Evolutionary conservation across 92 coral and sea anemone genomes (phyloP).

Genomic region (Actinostola sp.): DNA sequence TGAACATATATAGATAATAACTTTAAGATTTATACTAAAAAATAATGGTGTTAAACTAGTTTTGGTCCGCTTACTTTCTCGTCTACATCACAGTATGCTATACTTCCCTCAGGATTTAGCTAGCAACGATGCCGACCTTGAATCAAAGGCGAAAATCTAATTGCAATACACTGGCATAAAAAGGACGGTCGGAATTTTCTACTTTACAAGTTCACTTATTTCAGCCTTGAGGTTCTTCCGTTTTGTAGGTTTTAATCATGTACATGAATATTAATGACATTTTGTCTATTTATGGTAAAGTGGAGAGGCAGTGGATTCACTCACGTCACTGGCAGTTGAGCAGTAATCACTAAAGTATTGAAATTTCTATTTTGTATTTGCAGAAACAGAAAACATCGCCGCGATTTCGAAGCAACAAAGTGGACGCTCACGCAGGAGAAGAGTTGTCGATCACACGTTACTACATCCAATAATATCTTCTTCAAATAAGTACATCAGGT

Average conservation of each 20-base stretch:
- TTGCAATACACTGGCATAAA: neutral
- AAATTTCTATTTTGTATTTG: constrained; percentile 11
- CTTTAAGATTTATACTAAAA: too few species aligned
- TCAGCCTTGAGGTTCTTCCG: constrained; percentile 5
- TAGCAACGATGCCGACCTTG: too few species aligned
- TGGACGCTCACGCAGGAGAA: neutral
- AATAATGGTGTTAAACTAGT: too few species aligned
- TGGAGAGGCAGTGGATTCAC: constrained; percentile 2
- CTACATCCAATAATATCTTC: neutral
- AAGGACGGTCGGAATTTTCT: neutral
- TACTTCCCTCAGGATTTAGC: too few species aligned
- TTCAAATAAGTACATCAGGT: neutral
- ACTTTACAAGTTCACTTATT: neutral
- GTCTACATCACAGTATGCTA: too few species aligned
- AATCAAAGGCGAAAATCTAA: too few species aligned
- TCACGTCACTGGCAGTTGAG: constrained; percentile 7
- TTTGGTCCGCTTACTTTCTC: too few species aligned
- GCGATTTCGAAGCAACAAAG: neutral
- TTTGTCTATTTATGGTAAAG: constrained; percentile 24
- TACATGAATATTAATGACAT: constrained; percentile 19
- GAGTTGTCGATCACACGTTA: neutral
- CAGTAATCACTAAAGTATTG: constrained; percentile 23
- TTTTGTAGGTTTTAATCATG: constrained; percentile 10
- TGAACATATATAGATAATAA: too few species aligned
- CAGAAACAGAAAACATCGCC: constrained; percentile 17